phyloP scores from a whole-genome alignment of 2,888 invertebrate genomes.

The Cacoxenus indagator region DNA sequence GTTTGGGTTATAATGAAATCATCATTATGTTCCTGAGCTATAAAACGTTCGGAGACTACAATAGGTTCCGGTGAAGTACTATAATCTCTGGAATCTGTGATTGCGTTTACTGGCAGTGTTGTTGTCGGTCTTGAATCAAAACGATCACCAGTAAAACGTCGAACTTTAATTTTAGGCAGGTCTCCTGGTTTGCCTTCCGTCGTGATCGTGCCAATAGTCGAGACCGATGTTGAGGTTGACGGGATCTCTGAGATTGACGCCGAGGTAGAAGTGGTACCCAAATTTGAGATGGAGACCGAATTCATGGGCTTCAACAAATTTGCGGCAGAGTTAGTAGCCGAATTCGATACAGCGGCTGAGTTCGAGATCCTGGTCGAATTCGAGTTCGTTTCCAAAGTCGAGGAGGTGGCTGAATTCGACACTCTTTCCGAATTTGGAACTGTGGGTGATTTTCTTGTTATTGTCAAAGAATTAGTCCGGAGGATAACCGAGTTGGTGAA shows the following conservation, averaged over 20 bases:
- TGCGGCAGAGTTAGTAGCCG: too few species aligned
- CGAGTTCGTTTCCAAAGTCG: too few species aligned
- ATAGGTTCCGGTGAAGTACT: not conserved
- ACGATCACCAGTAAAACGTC: slow-evolving; percentile 61
- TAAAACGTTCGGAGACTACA: slow-evolving; percentile 25
- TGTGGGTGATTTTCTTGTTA: not conserved
- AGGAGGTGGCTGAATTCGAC: too few species aligned
- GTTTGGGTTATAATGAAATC: slow-evolving; percentile 48
- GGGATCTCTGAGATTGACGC: slow-evolving; percentile 7
- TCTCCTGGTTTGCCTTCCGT: slow-evolving; percentile 8
- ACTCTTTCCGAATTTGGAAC: too few species aligned
- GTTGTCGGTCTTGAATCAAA: slow-evolving; percentile 9
- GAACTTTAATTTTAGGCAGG: slow-evolving; percentile 53
- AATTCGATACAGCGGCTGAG: too few species aligned
- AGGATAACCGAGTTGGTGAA: not conserved
- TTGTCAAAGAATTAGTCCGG: too few species aligned
- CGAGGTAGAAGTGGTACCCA: not conserved
- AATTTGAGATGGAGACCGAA: too few species aligned
- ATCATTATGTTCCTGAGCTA: slow-evolving; percentile 40
- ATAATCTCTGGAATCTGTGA: slow-evolving; percentile 22
- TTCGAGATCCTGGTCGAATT: too few species aligned
- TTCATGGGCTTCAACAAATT: too few species aligned
- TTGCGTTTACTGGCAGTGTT: not conserved
- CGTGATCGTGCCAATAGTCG: too few species aligned
- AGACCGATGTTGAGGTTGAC: too few species aligned